phyloP scores from a whole-genome alignment of 2,113 vertebrate genomes.

The Caranx melampygus region DNA sequence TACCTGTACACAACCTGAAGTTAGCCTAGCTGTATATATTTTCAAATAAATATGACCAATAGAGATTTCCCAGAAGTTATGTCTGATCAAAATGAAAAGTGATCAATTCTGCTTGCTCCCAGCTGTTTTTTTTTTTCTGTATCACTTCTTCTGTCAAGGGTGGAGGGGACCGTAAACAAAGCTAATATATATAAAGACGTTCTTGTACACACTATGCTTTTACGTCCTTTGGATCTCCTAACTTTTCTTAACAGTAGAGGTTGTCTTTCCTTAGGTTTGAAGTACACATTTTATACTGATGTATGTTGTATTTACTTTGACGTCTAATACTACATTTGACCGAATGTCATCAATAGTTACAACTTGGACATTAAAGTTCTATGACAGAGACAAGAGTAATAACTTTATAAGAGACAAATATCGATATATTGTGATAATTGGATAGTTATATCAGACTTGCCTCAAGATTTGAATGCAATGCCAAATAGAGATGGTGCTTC shows the following conservation, averaged over 20 bases:
- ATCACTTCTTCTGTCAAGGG: constrained; percentile 37
- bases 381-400: background rate
- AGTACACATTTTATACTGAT: constrained; percentile 59
- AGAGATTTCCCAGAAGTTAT: constrained; percentile 42
- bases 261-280: constrained; percentile 39
- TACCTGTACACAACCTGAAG: constrained; percentile 55
- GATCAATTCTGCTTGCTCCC: constrained; percentile 26
- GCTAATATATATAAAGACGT: constrained; percentile 73
- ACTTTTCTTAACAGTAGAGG: constrained; percentile 36
- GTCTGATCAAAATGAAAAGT: constrained; percentile 34
- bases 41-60: constrained; percentile 31
- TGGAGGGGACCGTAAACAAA: constrained; percentile 66
- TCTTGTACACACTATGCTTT: constrained; percentile 54
- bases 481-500: constrained; percentile 41
- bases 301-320: constrained; percentile 42
- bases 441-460: constrained; percentile 1
- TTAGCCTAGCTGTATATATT: constrained; percentile 57
- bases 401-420: background rate
- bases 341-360: constrained; percentile 26
- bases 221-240: constrained; percentile 5
- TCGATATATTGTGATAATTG: constrained; percentile 12
- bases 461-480: constrained; percentile 46
- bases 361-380: constrained; percentile 4
- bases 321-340: constrained; percentile 27
- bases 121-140: constrained; percentile 40